Conservation (phyloP, 2,113 vertebrate genomes). For the Menidia beryllina region DNA sequence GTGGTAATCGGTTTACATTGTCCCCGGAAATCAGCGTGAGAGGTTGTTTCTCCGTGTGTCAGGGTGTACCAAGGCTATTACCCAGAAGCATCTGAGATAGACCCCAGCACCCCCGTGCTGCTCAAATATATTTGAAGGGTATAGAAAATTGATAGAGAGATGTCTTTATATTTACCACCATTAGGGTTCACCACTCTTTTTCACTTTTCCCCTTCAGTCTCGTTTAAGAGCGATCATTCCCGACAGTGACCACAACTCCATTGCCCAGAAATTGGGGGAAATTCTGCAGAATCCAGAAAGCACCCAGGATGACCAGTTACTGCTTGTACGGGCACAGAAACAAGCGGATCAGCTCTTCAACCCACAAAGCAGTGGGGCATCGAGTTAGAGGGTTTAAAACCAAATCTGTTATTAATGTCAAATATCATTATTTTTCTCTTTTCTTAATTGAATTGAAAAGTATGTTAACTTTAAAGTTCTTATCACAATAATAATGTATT, state of each 20-base stretch:
- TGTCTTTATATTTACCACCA: background rate
- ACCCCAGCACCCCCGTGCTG: too few relatives aligned
- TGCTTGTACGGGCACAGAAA: conserved; percentile 65
- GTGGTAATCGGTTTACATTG: too few relatives aligned
- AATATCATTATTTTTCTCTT: background rate
- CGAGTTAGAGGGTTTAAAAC: conserved; percentile 1
- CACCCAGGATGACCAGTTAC: conserved; percentile 24
- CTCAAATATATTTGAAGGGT: too few relatives aligned
- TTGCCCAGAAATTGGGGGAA: conserved; percentile 50
- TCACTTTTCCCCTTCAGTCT: conserved; percentile 63
- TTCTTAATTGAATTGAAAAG: too few relatives aligned
- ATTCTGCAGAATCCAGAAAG: conserved; percentile 49
- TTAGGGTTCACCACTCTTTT: background rate
- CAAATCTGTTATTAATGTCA: background rate
- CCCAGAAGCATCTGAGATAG: too few relatives aligned
- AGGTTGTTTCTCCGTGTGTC: too few relatives aligned
- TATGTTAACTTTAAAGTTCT: background rate
- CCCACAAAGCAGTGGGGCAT: background rate
- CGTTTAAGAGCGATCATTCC: conserved; percentile 51
- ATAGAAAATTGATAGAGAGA: too few relatives aligned
- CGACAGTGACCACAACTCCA: conserved; percentile 23
- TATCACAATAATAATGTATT: too few relatives aligned
- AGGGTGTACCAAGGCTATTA: too few relatives aligned
- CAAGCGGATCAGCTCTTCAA: conserved; percentile 56
- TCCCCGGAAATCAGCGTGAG: too few relatives aligned